Conservation (phyloP, 64 coral and sea anemone species). For the Porites lutea region DNA sequence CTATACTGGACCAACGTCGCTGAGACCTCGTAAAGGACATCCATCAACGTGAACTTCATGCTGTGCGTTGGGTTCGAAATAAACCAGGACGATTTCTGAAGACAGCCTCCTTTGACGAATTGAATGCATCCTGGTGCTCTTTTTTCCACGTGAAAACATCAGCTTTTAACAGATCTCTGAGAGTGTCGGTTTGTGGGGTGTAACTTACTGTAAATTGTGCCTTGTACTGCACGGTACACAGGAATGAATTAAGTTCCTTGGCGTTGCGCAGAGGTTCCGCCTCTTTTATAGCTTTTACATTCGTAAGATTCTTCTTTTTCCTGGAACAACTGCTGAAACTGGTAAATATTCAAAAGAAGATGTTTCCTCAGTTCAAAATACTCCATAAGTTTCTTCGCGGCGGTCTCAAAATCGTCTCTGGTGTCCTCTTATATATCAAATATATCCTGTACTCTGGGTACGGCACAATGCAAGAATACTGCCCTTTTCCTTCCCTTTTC, state of each 20-base stretch:
- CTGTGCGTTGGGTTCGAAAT: conserved; percentile 31
- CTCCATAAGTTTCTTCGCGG: no score
- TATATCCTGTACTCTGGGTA: no score
- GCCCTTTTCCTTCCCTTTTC: no score
- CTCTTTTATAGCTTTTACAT: no score
- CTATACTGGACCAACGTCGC: conserved; percentile 11
- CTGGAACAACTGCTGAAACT: no score
- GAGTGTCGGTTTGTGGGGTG: neutral
- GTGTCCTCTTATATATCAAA: no score
- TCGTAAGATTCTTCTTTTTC: no score
- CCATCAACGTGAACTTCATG: conserved; percentile 39
- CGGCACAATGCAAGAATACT: no score
- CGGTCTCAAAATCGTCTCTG: no score
- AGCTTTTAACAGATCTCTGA: conserved; percentile 1
- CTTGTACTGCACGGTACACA: conserved; percentile 15
- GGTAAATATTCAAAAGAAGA: no score
- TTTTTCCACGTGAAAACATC: conserved; percentile 6
- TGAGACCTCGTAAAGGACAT: conserved; percentile 15
- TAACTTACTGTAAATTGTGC: conserved; percentile 3
- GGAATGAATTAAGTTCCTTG: conserved; percentile 16
- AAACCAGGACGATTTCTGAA: neutral
- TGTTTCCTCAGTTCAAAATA: no score
- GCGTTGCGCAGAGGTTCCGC: no score
- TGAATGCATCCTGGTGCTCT: neutral
- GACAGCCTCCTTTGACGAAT: neutral